Evolutionary conservation across 1,140 invertebrate genomes (phyloP), one percentile per base, ranked within the genome.

Genomic region (Pollicipes pollicipes): DNA sequence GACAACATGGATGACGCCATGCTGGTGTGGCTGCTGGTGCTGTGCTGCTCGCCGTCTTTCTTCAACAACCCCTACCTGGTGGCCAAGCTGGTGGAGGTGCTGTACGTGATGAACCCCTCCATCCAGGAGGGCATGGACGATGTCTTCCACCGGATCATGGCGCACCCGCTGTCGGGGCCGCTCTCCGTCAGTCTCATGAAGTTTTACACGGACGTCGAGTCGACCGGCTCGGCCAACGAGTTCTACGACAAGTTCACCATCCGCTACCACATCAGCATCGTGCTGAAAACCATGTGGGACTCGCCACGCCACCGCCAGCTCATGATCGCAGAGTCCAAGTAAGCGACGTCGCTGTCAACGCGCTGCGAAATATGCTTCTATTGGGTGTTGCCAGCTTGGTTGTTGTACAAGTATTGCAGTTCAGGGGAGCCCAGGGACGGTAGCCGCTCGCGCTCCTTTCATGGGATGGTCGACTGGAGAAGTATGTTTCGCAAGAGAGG

Each of bases 241-340:
- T 99, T 98, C 81, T 99, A 98, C 78, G 96, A 98, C 81, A 99
- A 98, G 82, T 99, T 98, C 79, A 94, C 93, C 21, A 98, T 98
- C 77, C 86, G 94, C 73, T 97, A 97, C 82, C 93, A 97, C 77
- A 97, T 98, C 77, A 97, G 94, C 80, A 87, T 97, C 76, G 95
- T 98, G 76, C 85, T 98, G 68, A 96, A 97, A 74, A 78, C 76
- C 35, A 77, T 86, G 72, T 85, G 84, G 84, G 76, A 76, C 27
- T 77, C 76, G 30, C 79, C 79, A 68, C 77, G 78, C 30, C 84
- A 85, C 76, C 81, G 82, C 73, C 71, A 77, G 45, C 75, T 75
- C 28, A 80, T 86, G 72, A 83, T 85, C 30, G 76, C 81, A 69
- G 80, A 83, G 73, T 84, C 84, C 10, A 79, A 77, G 83, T 84